phyloP scores from a whole-genome alignment of 2,888 invertebrate genomes.

The Cerastis leucographa region DNA sequence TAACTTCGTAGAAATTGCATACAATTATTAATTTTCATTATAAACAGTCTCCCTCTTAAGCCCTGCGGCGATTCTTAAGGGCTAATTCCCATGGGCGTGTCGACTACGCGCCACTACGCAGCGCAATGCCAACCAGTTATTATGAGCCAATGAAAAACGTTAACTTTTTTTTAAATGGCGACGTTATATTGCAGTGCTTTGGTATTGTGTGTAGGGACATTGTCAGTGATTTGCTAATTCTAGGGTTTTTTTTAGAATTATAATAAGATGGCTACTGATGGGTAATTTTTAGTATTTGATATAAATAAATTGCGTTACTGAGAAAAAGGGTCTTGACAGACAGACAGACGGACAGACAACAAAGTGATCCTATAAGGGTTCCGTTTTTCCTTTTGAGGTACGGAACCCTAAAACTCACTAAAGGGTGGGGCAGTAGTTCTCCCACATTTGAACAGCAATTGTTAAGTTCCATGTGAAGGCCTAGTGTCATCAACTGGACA shows the following conservation, averaged over 20 bases:
- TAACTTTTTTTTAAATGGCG: conserved; percentile 30
- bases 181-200: not conserved
- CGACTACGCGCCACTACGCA: conserved; percentile 11
- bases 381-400: too few species aligned
- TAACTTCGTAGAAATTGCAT: not conserved
- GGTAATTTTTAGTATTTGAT: too few species aligned
- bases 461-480: not conserved
- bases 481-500: not conserved
- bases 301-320: too few species aligned
- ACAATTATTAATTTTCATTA: not conserved
- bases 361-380: too few species aligned
- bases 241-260: not conserved
- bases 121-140: conserved; percentile 33
- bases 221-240: not conserved
- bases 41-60: conserved; percentile 53
- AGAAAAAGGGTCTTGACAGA: too few species aligned
- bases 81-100: conserved; percentile 49
- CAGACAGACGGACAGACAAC: too few species aligned
- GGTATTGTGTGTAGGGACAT: not conserved
- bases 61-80: conserved; percentile 32
- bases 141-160: conserved; percentile 32
- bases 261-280: too few species aligned
- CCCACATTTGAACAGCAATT: not conserved
- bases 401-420: too few species aligned
- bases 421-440: not conserved